Evolutionary conservation across 1,140 invertebrate genomes (phyloP).

Genomic region (Stegodyphus dumicola): DNA sequence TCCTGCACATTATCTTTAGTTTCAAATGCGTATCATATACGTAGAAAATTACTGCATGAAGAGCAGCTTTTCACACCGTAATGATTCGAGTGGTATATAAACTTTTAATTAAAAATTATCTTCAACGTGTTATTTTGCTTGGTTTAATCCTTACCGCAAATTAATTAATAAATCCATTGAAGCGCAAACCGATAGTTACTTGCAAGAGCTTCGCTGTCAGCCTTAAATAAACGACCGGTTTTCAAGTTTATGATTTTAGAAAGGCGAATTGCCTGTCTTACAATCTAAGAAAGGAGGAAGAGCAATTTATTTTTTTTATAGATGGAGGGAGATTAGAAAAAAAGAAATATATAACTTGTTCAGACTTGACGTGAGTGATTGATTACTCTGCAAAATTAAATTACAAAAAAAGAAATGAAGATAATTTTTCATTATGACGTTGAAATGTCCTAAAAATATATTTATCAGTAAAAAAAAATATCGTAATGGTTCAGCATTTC

Average conservation of each 20-base stretch:
- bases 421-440: slow-evolving; percentile 21
- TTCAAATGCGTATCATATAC: no score
- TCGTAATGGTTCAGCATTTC: no score
- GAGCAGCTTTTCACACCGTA: no score
- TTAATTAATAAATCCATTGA: slow-evolving; percentile 36
- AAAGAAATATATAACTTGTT: slow-evolving; percentile 2
- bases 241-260: slow-evolving; percentile 44
- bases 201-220: slow-evolving; percentile 20
- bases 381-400: slow-evolving; percentile 42
- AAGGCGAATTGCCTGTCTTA: not conserved
- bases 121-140: not conserved
- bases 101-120: slow-evolving; percentile 19
- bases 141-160: no score
- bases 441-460: no score
- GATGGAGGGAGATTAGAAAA: not conserved
- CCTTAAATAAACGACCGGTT: slow-evolving; percentile 30
- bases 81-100: not conserved
- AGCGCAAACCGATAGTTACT: slow-evolving; percentile 16
- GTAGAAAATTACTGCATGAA: no score
- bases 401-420: slow-evolving; percentile 28
- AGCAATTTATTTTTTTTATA: not conserved
- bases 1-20: no score
- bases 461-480: no score
- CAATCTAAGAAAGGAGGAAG: no score
- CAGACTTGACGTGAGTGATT: slow-evolving; percentile 22